Evolutionary conservation across 2,113 vertebrate species (phyloP).

Genomic region (Anser cygnoides): DNA sequence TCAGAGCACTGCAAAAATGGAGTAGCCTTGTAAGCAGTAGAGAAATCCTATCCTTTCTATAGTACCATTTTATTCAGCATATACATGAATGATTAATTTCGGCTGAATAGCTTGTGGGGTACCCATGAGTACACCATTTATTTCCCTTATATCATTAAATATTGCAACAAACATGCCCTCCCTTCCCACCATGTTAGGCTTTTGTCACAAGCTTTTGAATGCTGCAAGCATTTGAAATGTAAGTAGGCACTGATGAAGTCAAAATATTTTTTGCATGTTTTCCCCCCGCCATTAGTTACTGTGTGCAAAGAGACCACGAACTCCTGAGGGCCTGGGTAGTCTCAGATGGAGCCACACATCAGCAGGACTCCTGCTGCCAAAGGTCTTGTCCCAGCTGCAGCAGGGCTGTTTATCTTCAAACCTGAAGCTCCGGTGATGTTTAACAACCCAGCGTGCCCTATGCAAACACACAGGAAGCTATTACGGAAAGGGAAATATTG

Average conservation of each 20-base stretch:
- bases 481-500: background rate
- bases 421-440: background rate
- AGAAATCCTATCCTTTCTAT: background rate
- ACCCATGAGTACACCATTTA: background rate
- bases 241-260: background rate
- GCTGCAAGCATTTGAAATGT: background rate
- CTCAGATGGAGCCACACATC: background rate
- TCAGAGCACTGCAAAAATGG: background rate
- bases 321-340: background rate
- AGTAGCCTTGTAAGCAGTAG: background rate
- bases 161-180: background rate
- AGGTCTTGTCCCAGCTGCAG: background rate
- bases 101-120: background rate
- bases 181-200: background rate
- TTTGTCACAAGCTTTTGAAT: background rate
- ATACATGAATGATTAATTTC: background rate
- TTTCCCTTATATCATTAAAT: background rate
- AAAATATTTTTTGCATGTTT: background rate
- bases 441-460: background rate
- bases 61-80: background rate
- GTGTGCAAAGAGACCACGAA: fast-evolving
- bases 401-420: background rate
- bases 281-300: background rate
- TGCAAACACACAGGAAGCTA: background rate
- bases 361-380: background rate